A percentile compares a stretch with the other conserved stretches of the same genome.
Evolutionary conservation across 2,797 vertebrate genomes (phyloP).

Genomic region (Pantherophis vulpinus): DNA sequence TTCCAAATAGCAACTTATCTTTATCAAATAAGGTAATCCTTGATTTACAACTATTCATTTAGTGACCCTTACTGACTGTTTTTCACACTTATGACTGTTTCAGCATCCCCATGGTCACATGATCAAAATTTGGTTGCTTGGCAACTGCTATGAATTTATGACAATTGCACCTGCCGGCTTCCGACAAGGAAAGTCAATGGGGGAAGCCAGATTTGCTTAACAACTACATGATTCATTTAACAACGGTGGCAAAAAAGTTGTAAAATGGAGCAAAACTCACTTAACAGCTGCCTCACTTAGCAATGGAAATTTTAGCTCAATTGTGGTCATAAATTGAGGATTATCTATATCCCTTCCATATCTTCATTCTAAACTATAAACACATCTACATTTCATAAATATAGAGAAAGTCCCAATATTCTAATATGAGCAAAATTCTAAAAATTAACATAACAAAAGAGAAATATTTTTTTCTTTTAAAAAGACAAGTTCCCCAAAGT

Average conservation of each 20-base stretch:
- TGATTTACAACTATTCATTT: background rate
- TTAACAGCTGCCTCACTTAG: background rate
- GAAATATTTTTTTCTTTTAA: background rate
- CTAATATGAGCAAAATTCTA: background rate
- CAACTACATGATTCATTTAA: no score
- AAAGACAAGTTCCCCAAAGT: background rate
- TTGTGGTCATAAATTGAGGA: background rate
- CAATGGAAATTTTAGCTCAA: background rate
- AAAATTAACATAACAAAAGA: background rate
- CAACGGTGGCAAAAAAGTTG: background rate
- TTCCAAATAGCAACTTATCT: background rate
- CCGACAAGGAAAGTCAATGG: background rate
- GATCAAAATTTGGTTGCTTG: background rate
- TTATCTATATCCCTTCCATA: background rate
- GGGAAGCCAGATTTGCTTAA: background rate
- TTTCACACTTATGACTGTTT: no score
- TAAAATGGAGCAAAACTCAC: background rate
- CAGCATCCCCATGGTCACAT: no score
- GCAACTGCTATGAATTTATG: background rate
- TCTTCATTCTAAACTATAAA: background rate
- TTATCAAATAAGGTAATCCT: background rate
- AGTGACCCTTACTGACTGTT: background rate
- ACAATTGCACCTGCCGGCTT: background rate
- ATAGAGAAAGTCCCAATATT: background rate
- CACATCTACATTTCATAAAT: background rate